Conservation (phyloP, 2,888 invertebrate genomes). For the Thymelicus sylvestris region DNA sequence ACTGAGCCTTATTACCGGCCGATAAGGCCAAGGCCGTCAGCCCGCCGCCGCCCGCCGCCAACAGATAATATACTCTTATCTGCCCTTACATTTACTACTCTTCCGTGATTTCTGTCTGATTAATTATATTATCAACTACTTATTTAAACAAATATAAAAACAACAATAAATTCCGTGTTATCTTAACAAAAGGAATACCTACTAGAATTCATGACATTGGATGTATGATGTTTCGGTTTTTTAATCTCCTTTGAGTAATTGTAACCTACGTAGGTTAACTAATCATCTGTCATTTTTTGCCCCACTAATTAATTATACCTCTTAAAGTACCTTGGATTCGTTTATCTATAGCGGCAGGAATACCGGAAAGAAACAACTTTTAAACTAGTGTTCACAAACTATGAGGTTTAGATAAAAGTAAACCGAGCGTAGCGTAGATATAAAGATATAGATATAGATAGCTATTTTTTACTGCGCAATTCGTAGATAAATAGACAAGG, state of each 20-base stretch:
- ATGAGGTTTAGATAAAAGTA: constrained; percentile 6
- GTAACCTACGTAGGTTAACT: not conserved
- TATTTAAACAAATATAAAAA: constrained; percentile 15
- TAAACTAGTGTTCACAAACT: constrained; percentile 8
- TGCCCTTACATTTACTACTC: constrained; percentile 40
- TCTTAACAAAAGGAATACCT: too few species aligned
- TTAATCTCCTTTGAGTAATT: too few species aligned
- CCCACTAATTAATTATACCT: not conserved
- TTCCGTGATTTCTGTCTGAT: constrained; percentile 42
- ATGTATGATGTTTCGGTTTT: too few species aligned
- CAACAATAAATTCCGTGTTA: constrained; percentile 3
- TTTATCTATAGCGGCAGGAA: constrained; percentile 15
- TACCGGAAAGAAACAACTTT: constrained; percentile 10
- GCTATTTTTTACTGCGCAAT: constrained; percentile 39
- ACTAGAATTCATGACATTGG: too few species aligned
- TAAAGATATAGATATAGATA: not conserved
- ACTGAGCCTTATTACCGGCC: constrained; percentile 15
- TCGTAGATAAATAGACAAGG: constrained; percentile 38
- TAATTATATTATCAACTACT: constrained; percentile 20
- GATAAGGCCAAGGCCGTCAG: constrained; percentile 38
- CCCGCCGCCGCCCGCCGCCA: not conserved
- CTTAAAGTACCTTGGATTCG: not conserved
- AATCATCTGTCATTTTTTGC: not conserved
- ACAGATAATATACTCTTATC: constrained; percentile 38
- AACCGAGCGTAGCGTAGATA: not conserved